Evolutionary conservation across 2,113 vertebrate species (phyloP), one percentile per base, ranked within the genome.

Genomic region (Vulpes ferrilata): DNA sequence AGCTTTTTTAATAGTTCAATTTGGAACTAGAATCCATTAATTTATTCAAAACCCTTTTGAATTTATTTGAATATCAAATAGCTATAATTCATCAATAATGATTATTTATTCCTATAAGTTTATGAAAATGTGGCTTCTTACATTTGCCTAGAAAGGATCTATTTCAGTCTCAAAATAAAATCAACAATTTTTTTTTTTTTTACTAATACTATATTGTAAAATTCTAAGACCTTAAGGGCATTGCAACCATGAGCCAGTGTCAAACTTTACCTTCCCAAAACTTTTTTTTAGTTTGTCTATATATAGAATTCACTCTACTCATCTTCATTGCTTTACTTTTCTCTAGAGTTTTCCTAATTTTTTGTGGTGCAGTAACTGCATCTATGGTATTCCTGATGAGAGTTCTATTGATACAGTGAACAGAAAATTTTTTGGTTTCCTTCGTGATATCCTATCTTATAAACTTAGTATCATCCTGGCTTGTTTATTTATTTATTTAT

Each of bases 51-150:
- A 71, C 62, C 7, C 43, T 67, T 80, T 88, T 48, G 3, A 93
- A 73, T 93, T 79, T 90, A 64, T 67, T 59, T 86, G 16, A 15
- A 60, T 82, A 67, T 51, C 59, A 95, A 81, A 82, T 71, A 71
- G 48, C 51, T 87, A 82, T 59, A n/a, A 65, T 92, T 64, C 2
- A 71, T 35, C n/a, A 80, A 59, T 35, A 81, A 53, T 55, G 57
- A 88, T 62, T 79, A 43, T 27, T 84, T 59, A 74, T 62, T 73
- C 30, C 20, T 88, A 9, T 65, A 76, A 53, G 7, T 30, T 78
- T 93, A 59, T 67, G 38, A 15, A 85, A 88, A 88, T 81, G 22
- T 16, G 43, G 6, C 60, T 89, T 92, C 78, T 78, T 86, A 23
- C 22, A 79, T 51, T 96, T 64, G 60, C 32, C 32, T 84, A 74